Conservation (phyloP, 2,888 invertebrate genomes). For the Leptopilina syphax region DNA sequence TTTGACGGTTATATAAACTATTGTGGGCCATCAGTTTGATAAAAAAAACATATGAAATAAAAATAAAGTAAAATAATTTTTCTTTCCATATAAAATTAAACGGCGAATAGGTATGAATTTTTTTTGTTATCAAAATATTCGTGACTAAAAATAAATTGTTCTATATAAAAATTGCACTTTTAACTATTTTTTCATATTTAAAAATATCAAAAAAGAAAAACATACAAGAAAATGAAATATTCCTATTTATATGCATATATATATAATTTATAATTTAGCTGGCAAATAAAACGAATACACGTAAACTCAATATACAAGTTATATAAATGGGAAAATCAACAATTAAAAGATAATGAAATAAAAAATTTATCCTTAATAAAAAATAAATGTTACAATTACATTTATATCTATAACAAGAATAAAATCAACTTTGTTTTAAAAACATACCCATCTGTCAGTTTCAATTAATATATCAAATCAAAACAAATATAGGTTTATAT, state of each 20-base stretch:
- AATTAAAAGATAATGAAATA: no score
- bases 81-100: slow-evolving; percentile 28
- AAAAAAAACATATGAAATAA: background rate
- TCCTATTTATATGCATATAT: background rate
- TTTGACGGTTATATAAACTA: slow-evolving; percentile 28
- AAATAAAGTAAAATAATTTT: slow-evolving; percentile 2
- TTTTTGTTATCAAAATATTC: background rate
- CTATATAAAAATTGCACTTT: background rate
- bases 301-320: background rate
- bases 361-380: no score
- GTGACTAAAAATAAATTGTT: slow-evolving; percentile 32
- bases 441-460: background rate
- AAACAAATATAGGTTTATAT: no score
- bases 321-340: background rate
- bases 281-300: slow-evolving; percentile 24
- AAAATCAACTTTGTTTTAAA: no score
- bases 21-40: background rate
- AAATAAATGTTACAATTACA: background rate
- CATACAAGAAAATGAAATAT: slow-evolving; percentile 25
- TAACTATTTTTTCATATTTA: slow-evolving; percentile 1
- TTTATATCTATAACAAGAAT: background rate
- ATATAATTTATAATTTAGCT: slow-evolving; percentile 22
- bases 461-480: no score
- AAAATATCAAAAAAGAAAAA: slow-evolving; percentile 9
- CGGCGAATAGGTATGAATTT: slow-evolving; percentile 4